Conservation (phyloP, 2,797 vertebrate genomes). For the Falco columbarius region DNA sequence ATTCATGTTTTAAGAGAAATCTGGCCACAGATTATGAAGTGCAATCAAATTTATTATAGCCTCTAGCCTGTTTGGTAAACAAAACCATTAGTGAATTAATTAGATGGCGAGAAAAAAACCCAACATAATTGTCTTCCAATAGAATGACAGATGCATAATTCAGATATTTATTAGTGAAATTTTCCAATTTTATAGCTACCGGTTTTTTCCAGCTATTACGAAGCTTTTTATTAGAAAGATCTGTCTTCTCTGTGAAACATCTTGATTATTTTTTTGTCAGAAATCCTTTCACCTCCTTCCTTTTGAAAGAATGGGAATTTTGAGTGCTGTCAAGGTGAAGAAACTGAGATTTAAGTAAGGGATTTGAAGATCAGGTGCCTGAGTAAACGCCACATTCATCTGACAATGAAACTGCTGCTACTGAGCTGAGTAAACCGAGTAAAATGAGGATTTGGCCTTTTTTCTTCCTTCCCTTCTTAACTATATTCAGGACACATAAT, state of each 20-base stretch:
- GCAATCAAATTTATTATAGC: not conserved
- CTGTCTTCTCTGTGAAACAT: not conserved
- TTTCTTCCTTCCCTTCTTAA: not conserved
- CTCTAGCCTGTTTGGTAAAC: conserved; percentile 10
- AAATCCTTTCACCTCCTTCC: not conserved
- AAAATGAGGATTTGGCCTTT: not conserved
- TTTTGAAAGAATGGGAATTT: not conserved
- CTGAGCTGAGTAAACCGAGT: not conserved
- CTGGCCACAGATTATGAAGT: not conserved
- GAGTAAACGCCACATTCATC: not conserved
- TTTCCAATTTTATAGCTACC: not conserved
- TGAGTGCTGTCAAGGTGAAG: not conserved
- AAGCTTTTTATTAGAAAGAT: not conserved
- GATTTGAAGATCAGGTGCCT: not conserved
- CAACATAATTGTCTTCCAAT: not conserved
- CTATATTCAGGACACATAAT: not conserved
- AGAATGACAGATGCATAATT: not conserved
- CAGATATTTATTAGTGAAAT: not conserved
- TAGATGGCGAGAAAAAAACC: accelerated
- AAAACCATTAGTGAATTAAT: conserved; percentile 29
- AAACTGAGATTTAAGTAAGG: not conserved
- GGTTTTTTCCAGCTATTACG: not conserved
- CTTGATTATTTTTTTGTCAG: not conserved
- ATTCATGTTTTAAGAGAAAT: not conserved
- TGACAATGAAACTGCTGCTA: accelerated